Evolutionary conservation across 2,797 vertebrate genomes (phyloP).

Genomic region (Gambelia wislizenii): DNA sequence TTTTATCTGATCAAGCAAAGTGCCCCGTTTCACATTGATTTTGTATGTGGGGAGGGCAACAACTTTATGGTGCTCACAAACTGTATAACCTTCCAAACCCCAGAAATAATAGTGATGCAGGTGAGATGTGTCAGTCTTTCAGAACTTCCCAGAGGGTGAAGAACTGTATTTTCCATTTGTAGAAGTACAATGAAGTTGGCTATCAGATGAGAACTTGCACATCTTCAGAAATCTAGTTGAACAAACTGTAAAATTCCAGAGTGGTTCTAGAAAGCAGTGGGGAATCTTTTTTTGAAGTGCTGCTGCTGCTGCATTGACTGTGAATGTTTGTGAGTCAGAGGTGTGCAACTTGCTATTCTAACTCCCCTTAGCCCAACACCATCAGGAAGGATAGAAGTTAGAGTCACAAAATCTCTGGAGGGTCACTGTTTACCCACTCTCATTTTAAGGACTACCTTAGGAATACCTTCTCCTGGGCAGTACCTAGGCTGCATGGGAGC

Average conservation of each 20-base stretch:
- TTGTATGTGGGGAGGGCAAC: conserved; percentile 36
- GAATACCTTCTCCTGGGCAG: not conserved
- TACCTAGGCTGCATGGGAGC: not conserved
- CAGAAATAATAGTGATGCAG: conserved; percentile 69
- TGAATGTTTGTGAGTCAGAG: too few relatives aligned
- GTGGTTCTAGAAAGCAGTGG: not conserved
- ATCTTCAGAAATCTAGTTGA: conserved; percentile 46
- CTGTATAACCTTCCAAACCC: conserved; percentile 63
- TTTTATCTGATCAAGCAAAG: conserved; percentile 26
- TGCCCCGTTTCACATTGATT: conserved; percentile 43
- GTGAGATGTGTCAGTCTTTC: conserved; percentile 71
- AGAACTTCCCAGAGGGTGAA: conserved; percentile 66
- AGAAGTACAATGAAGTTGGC: conserved; percentile 70
- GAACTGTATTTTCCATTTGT: conserved; percentile 69
- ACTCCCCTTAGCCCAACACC: not conserved
- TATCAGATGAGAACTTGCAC: conserved; percentile 57
- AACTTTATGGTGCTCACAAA: conserved; percentile 46
- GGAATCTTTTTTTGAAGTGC: not conserved
- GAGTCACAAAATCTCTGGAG: not conserved
- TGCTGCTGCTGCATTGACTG: not conserved
- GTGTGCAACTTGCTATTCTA: not conserved
- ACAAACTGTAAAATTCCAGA: conserved; percentile 43
- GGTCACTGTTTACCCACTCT: not conserved
- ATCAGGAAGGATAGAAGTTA: not conserved
- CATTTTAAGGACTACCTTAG: not conserved